Conservation (phyloP, 1,140 invertebrate genomes). For the Nasonia giraulti region DNA sequence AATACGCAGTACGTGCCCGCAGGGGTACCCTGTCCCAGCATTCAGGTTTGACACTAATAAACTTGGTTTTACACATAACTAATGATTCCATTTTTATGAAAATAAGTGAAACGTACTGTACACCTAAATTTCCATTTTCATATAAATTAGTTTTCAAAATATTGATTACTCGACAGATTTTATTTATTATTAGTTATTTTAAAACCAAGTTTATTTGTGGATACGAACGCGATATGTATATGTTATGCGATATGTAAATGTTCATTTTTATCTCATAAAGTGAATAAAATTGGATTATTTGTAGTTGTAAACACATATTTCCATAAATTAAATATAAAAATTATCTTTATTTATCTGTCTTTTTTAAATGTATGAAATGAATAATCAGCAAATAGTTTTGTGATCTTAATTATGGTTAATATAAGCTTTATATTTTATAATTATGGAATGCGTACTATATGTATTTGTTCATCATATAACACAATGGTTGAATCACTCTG, state of each 20-base stretch:
- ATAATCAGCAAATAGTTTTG: too few species aligned
- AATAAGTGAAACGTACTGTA: not conserved
- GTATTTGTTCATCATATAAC: too few species aligned
- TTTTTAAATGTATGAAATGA: too few species aligned
- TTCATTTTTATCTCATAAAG: not conserved
- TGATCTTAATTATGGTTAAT: too few species aligned
- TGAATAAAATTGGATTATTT: conserved; percentile 38
- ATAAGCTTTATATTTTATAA: too few species aligned
- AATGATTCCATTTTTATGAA: not conserved
- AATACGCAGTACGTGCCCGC: conserved; percentile 77
- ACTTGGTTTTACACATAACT: conserved; percentile 61
- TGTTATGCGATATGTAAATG: not conserved
- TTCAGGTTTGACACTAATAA: conserved; percentile 85
- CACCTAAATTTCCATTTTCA: too few species aligned
- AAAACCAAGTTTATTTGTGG: conserved; percentile 49
- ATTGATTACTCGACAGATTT: not conserved
- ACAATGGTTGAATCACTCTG: too few species aligned
- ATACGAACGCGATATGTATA: not conserved
- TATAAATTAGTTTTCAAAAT: too few species aligned
- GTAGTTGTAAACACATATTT: not conserved
- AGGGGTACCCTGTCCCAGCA: conserved; percentile 98
- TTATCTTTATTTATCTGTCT: not conserved
- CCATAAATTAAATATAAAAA: not conserved
- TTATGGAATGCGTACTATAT: too few species aligned
- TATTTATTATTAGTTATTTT: not conserved